These are phyloP conservation scores for Hydrolagus colliei DNA, from an alignment of 2,797 vertebrate genomes.

Conservation along the genomic window DNA sequence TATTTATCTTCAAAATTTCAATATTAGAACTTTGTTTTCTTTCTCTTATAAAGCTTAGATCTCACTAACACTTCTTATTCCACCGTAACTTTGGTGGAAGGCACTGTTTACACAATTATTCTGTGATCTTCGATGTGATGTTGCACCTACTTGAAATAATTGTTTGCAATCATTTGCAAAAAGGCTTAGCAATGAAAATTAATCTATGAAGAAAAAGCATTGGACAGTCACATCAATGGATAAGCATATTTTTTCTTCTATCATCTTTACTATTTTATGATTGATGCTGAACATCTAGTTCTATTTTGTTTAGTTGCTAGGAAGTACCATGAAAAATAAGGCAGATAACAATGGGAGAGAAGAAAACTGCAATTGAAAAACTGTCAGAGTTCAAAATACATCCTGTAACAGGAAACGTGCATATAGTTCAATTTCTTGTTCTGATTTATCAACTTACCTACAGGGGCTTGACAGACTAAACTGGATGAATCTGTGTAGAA, in stretches of 20 bases:
- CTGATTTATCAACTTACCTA: slow-evolving; percentile 46
- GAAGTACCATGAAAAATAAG: slow-evolving; percentile 20
- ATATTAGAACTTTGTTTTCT: no score
- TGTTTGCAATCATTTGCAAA: not conserved
- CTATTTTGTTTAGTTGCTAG: not conserved
- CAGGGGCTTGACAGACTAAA: slow-evolving; percentile 55
- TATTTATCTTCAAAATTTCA: slow-evolving; percentile 27
- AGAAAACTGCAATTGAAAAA: not conserved
- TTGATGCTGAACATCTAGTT: not conserved
- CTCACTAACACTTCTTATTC: no score
- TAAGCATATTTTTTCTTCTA: not conserved
- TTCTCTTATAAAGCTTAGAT: no score
- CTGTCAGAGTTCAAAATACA: not conserved
- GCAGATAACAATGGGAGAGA: not conserved
- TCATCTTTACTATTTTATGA: not conserved
- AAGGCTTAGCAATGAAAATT: not conserved
- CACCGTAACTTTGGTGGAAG: no score
- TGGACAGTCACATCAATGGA: not conserved
- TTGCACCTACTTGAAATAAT: not conserved
- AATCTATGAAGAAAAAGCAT: not conserved
- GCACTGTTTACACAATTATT: no score
- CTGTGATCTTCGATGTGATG: no score
- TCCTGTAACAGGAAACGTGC: not conserved
- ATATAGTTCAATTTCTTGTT: not conserved
- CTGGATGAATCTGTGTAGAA: slow-evolving; percentile 70